A percentile compares a stretch with the other conserved stretches of the same genome.
Conservation (phyloP, 1,140 invertebrate species). For the Mizuhopecten yessoensis region DNA sequence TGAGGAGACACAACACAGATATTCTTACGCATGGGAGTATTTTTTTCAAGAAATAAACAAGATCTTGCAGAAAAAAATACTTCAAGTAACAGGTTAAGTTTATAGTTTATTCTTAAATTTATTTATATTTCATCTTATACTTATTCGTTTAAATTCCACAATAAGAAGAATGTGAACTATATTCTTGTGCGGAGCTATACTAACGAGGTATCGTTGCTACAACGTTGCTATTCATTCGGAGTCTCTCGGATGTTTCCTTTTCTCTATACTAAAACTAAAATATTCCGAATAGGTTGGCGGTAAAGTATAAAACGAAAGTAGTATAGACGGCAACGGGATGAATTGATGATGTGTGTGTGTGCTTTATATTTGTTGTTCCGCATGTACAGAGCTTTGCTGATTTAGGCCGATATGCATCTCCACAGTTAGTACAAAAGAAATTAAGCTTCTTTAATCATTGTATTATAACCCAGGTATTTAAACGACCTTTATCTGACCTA, state of each 20-base stretch:
- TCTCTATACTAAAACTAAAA: background rate
- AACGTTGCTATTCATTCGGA: constrained; percentile 60
- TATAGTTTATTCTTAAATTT: no score
- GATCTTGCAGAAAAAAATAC: background rate
- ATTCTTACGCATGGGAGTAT: constrained; percentile 48
- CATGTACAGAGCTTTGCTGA: no score
- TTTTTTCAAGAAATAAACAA: background rate
- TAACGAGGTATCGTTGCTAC: constrained; percentile 51
- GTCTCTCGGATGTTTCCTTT: background rate
- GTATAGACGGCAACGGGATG: no score
- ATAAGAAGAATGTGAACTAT: constrained; percentile 11
- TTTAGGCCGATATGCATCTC: no score
- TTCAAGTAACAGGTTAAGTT: no score
- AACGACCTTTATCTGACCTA: no score
- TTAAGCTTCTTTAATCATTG: no score
- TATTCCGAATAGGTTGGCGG: background rate
- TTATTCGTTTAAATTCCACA: background rate
- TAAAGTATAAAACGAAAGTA: background rate
- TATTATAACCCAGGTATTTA: no score
- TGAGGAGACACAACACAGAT: constrained; percentile 46
- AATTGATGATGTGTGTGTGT: no score
- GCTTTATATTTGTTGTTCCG: no score
- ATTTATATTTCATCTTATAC: no score
- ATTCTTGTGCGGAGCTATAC: background rate
- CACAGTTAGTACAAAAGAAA: no score